A percentile compares a stretch with the other conserved stretches of the same genome.
phyloP scores from a whole-genome alignment of 1,140 invertebrate genomes.

The Akabosia matsudoensis region DNA sequence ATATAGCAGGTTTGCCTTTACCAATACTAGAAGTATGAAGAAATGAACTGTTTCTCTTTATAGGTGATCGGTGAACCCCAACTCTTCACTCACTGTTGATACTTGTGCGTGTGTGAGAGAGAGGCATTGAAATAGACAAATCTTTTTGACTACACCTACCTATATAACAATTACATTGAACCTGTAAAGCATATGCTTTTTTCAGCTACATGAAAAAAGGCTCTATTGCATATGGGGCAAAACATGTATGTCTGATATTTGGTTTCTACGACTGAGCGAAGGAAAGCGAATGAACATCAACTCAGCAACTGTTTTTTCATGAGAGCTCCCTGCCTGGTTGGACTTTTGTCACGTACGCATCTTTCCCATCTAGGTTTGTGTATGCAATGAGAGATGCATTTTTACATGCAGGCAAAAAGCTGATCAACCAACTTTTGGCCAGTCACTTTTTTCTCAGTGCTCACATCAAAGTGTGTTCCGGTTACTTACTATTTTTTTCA shows the following conservation, averaged over 20 bases:
- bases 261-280: slow-evolving; percentile 1
- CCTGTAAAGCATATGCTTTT: too few relatives aligned
- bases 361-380: not conserved
- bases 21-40: too few relatives aligned
- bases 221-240: too few relatives aligned
- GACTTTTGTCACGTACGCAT: slow-evolving; percentile 23
- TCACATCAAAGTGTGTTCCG: not conserved
- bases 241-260: not conserved
- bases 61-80: not conserved
- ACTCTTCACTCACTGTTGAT: not conserved
- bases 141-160: not conserved
- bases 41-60: not conserved
- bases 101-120: not conserved
- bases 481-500: not conserved
- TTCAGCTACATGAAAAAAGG: too few relatives aligned
- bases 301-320: not conserved
- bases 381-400: not conserved
- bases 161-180: too few relatives aligned
- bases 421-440: not conserved
- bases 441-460: not conserved
- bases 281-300: not conserved
- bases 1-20: too few relatives aligned
- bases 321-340: not conserved
- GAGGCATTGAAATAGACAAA: not conserved
- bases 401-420: slow-evolving; percentile 13